Percentiles rank a stretch among this genome's conserved stretches.
Evolutionary conservation across 2,888 invertebrate genomes (phyloP).

Genomic region (Acanthopleura granulata): DNA sequence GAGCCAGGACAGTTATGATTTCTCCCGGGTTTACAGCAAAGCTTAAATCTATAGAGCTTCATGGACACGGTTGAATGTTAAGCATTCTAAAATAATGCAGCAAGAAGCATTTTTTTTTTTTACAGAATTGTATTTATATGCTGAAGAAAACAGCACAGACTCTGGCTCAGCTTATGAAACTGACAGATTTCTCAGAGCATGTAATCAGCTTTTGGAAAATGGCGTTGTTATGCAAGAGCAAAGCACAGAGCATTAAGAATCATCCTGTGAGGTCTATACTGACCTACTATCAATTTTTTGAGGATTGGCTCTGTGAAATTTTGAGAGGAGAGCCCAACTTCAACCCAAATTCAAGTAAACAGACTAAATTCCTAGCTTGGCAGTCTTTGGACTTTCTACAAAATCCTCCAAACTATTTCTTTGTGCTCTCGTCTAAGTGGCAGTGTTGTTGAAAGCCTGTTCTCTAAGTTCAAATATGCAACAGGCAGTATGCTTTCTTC

Average conservation of each 20-base stretch:
- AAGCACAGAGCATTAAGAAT: background rate
- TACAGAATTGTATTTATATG: background rate
- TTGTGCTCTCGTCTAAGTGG: background rate
- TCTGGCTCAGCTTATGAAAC: slow-evolving; percentile 12
- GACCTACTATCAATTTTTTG: background rate
- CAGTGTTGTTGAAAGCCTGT: too few species aligned
- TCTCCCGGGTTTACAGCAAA: too few species aligned
- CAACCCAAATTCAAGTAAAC: background rate
- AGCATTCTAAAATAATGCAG: slow-evolving; percentile 4
- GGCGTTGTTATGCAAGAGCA: too few species aligned
- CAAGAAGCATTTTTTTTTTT: slow-evolving; percentile 11
- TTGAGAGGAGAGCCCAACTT: background rate
- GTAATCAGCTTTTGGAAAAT: slow-evolving; percentile 12
- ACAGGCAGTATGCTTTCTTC: too few species aligned
- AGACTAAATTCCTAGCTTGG: slow-evolving; percentile 13
- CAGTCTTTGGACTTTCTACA: background rate
- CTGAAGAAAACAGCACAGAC: background rate
- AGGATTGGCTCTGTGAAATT: slow-evolving; percentile 9
- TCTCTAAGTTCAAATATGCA: too few species aligned
- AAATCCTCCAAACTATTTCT: slow-evolving; percentile 1
- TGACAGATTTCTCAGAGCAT: slow-evolving; percentile 13
- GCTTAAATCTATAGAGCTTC: background rate
- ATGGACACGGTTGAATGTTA: slow-evolving; percentile 10
- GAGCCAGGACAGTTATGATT: too few species aligned
- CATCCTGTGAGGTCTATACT: too few species aligned